A percentile compares a stretch with the other conserved stretches of the same genome.
phyloP scores from a whole-genome alignment of 2,113 vertebrate species.

The Hyla sarda region DNA sequence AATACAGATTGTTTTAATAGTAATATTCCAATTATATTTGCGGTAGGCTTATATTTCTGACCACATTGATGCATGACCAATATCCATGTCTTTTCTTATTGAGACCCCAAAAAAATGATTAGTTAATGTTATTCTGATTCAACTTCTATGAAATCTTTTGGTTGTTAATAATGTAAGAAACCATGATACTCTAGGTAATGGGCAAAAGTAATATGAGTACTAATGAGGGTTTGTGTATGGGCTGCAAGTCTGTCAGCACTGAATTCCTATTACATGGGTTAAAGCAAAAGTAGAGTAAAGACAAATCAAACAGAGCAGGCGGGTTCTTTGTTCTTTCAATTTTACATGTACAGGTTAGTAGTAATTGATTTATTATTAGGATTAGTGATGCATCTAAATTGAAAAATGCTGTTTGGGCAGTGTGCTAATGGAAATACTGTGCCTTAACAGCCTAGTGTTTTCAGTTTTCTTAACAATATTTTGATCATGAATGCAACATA shows the following conservation, averaged over 20 bases:
- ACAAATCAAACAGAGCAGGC: constrained; percentile 46
- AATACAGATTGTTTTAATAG: neutral
- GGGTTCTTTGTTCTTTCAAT: constrained; percentile 58
- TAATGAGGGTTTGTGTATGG: neutral
- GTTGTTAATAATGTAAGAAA: neutral
- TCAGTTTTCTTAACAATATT: neutral
- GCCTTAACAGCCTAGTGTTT: neutral
- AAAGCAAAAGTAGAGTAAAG: constrained; percentile 1
- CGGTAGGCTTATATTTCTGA: neutral
- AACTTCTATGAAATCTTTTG: neutral
- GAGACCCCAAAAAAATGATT: neutral
- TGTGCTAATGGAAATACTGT: neutral
- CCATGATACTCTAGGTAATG: neutral
- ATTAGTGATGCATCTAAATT: constrained; percentile 71
- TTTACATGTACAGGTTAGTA: constrained; percentile 73
- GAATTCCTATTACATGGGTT: neutral
- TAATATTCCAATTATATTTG: neutral
- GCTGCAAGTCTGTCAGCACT: neutral
- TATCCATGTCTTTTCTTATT: neutral
- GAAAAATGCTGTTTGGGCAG: neutral
- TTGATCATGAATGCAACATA: neutral
- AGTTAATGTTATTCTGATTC: neutral
- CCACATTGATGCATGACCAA: too few relatives aligned
- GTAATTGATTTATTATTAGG: constrained; percentile 69
- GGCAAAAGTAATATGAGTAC: neutral